Conservation (phyloP, 2,888 invertebrate genomes). For the Eilema caniola region DNA sequence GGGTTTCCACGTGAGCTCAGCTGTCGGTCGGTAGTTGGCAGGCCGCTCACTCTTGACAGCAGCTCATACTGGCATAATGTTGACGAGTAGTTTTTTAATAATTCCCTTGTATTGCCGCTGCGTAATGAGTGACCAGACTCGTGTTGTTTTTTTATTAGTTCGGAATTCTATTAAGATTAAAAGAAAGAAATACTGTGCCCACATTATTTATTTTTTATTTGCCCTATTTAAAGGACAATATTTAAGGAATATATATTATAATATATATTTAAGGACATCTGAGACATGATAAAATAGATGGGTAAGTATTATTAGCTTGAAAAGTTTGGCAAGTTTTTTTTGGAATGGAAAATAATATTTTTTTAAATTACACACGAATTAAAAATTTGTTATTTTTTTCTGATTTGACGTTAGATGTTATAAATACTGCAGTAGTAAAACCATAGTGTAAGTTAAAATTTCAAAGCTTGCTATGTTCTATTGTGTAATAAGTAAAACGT, state of each 20-base stretch:
- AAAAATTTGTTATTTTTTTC: too few relatives aligned
- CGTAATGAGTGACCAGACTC: conserved; percentile 34
- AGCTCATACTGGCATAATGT: conserved; percentile 78
- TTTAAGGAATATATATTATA: too few relatives aligned
- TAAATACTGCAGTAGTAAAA: too few relatives aligned
- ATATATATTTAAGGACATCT: too few relatives aligned
- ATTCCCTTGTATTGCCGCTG: conserved; percentile 55
- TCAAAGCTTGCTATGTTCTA: conserved; percentile 35
- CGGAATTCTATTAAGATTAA: conserved; percentile 9
- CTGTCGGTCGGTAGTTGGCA: conserved; percentile 73
- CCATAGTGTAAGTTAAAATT: conserved; percentile 40
- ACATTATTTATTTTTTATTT: neutral
- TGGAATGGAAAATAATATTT: too few relatives aligned
- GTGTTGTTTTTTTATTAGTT: conserved; percentile 19
- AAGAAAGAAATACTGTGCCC: neutral
- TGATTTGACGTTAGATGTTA: neutral
- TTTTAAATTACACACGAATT: too few relatives aligned
- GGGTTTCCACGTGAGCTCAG: conserved; percentile 52
- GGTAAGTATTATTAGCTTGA: too few relatives aligned
- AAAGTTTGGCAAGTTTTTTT: too few relatives aligned
- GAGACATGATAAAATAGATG: too few relatives aligned
- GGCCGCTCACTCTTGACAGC: conserved; percentile 75
- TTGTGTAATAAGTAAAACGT: conserved; percentile 12
- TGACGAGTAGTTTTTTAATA: conserved; percentile 75
- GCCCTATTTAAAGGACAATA: too few relatives aligned